Percentiles rank a stretch among this genome's conserved stretches.
Evolutionary conservation across 2,888 invertebrate species (phyloP).

Genomic region (Diadegma fenestrale): DNA sequence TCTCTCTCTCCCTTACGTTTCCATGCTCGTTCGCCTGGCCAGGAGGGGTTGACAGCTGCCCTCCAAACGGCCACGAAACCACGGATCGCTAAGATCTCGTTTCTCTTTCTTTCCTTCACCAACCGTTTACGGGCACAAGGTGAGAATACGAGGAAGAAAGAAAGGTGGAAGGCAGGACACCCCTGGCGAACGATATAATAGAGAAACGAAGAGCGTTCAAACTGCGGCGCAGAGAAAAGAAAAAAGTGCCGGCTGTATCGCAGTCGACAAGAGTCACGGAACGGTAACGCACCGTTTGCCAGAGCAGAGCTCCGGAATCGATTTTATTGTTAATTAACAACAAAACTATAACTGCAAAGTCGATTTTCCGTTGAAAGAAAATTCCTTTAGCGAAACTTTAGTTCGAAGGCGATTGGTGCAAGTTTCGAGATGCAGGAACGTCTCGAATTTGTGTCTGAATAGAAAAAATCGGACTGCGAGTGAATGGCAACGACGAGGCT

Average conservation of each 20-base stretch:
- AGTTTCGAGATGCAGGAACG: neutral
- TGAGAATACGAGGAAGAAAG: conserved; percentile 29
- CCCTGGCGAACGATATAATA: conserved; percentile 26
- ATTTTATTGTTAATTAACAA: neutral
- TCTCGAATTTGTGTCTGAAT: neutral
- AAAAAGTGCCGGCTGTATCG: conserved; percentile 48
- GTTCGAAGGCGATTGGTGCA: neutral
- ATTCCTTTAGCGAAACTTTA: neutral
- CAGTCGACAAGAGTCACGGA: conserved; percentile 52
- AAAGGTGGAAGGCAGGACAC: conserved; percentile 18
- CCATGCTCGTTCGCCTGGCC: neutral
- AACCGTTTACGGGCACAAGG: conserved; percentile 51
- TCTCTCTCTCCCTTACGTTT: conserved; percentile 7
- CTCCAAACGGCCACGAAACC: conserved; percentile 34
- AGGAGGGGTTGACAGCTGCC: conserved; percentile 66
- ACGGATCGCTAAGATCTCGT: conserved; percentile 53
- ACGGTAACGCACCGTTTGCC: conserved; percentile 39
- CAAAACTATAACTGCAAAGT: neutral
- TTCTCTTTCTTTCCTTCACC: conserved; percentile 37
- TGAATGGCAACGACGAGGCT: neutral
- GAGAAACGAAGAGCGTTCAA: conserved; percentile 39
- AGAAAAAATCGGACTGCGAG: neutral
- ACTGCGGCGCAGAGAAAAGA: conserved; percentile 42
- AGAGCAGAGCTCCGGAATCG: neutral
- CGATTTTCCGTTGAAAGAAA: neutral